Conservation (phyloP, 2,797 vertebrate species). For the Gobio occitaniae region DNA sequence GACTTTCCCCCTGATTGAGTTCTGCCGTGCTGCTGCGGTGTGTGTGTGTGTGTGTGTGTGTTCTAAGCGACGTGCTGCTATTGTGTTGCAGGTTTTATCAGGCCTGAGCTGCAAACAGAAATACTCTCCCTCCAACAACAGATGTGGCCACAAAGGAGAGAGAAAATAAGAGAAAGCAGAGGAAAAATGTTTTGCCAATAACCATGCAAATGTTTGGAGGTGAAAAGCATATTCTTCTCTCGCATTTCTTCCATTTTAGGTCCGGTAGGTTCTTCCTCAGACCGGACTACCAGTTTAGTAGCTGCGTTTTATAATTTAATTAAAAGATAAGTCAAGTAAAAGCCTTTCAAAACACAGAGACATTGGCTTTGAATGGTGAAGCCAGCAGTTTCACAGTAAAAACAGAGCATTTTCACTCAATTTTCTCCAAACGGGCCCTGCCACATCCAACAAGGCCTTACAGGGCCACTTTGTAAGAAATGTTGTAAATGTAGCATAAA, state of each 20-base stretch:
- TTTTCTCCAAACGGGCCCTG: neutral
- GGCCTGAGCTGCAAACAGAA: conserved; percentile 21
- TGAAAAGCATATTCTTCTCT: neutral
- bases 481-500: conserved; percentile 60
- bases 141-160: conserved; percentile 30
- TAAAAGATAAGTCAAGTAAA: conserved; percentile 31
- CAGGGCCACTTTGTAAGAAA: conserved; percentile 38
- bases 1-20: conserved; percentile 23
- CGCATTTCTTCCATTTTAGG: conserved; percentile 14
- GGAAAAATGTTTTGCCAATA: conserved; percentile 11
- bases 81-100: conserved; percentile 43
- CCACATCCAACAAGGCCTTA: neutral
- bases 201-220: conserved; percentile 2
- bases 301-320: neutral
- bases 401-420: neutral
- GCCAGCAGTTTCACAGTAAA: neutral
- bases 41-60: conserved; percentile 45
- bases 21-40: neutral
- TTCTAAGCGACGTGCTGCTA: neutral
- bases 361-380: neutral
- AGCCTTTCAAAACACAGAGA: neutral
- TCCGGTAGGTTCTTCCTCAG: neutral
- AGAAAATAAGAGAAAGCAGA: conserved; percentile 14
- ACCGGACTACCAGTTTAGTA: neutral
- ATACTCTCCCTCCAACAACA: conserved; percentile 23